Conservation (phyloP, 2,888 invertebrate genomes). For the Rhamnusium bicolor region DNA sequence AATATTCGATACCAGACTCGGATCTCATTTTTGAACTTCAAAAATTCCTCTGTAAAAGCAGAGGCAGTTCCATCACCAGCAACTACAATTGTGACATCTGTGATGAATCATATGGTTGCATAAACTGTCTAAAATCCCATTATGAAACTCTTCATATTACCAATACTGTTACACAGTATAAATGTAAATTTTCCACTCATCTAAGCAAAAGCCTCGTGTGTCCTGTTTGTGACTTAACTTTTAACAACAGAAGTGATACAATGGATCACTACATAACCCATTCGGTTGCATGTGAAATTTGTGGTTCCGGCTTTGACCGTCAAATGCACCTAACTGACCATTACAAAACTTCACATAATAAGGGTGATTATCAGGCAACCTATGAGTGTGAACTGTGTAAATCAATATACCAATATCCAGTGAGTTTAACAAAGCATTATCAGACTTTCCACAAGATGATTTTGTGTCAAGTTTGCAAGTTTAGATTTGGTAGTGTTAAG, state of each 20-base stretch:
- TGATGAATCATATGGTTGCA: slow-evolving; percentile 46
- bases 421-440: slow-evolving; percentile 44
- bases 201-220: slow-evolving; percentile 32
- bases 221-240: slow-evolving; percentile 45
- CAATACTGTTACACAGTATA: slow-evolving; percentile 49
- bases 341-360: slow-evolving; percentile 51
- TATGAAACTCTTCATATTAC: slow-evolving; percentile 54
- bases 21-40: slow-evolving; percentile 32
- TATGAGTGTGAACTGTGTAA: slow-evolving; percentile 49
- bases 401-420: slow-evolving; percentile 38
- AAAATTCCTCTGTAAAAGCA: slow-evolving; percentile 28
- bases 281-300: slow-evolving; percentile 54
- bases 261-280: slow-evolving; percentile 52
- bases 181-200: slow-evolving; percentile 43
- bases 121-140: slow-evolving; percentile 57
- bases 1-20: neutral
- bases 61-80: slow-evolving; percentile 14
- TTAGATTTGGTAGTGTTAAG: slow-evolving; percentile 27
- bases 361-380: slow-evolving; percentile 38
- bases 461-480: slow-evolving; percentile 51
- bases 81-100: slow-evolving; percentile 45
- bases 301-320: slow-evolving; percentile 56
- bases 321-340: slow-evolving; percentile 54
- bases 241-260: slow-evolving; percentile 38
- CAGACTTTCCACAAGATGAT: slow-evolving; percentile 53